Percentiles rank a stretch among this genome's conserved stretches.
Evolutionary conservation across 2,888 invertebrate species (phyloP).

Genomic region (Heteromurus nitidus): DNA sequence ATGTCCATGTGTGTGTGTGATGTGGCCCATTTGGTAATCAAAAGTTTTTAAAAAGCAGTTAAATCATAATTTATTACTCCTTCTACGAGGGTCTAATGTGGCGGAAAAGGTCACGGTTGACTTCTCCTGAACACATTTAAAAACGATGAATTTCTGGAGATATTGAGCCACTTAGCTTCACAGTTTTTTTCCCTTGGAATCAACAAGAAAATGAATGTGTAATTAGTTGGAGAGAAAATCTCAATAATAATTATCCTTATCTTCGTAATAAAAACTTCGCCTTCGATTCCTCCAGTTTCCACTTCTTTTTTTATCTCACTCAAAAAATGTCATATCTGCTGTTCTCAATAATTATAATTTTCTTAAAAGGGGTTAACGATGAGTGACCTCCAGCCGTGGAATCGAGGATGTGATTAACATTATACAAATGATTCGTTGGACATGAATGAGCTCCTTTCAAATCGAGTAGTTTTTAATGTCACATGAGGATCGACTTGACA

Average conservation of each 20-base stretch:
- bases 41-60: conserved; percentile 52
- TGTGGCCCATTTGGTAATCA: background rate
- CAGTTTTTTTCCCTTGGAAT: conserved; percentile 8
- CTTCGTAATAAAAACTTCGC: too few species aligned
- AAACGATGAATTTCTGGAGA: conserved; percentile 15
- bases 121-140: conserved; percentile 64
- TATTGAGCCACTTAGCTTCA: conserved; percentile 32
- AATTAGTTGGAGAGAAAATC: conserved; percentile 40
- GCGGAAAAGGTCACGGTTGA: conserved; percentile 71
- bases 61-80: conserved; percentile 45
- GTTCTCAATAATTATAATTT: conserved; percentile 14
- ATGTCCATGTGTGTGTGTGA: too few species aligned
- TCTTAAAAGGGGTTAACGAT: conserved; percentile 59
- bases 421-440: too few species aligned
- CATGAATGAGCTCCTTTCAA: background rate
- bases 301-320: background rate
- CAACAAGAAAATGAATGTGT: too few species aligned
- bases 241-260: background rate
- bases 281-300: too few species aligned
- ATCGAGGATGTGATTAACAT: conserved; percentile 27
- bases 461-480: too few species aligned
- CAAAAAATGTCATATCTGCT: background rate
- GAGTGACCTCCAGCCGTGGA: conserved; percentile 51
- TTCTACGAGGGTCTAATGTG: conserved; percentile 66
- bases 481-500: too few species aligned